Percentiles rank a stretch among this genome's conserved stretches.
Evolutionary conservation across 2,888 invertebrate genomes (phyloP).

Genomic region (Glyphotaelius pellucidus): DNA sequence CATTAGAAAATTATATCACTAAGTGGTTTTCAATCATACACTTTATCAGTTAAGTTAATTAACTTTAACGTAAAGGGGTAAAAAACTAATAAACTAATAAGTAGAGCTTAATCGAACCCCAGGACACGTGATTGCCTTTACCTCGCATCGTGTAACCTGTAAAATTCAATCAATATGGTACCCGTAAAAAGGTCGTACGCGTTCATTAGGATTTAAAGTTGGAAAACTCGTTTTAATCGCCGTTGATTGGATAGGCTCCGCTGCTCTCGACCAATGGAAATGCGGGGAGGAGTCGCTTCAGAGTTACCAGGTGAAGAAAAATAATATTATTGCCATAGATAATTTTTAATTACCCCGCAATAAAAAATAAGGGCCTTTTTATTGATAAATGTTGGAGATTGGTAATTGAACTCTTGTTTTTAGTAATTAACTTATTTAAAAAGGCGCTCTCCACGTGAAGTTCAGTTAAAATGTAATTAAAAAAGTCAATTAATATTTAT

Average conservation of each 20-base stretch:
- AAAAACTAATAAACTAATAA: no score
- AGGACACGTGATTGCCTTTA: not conserved
- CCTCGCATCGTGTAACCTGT: not conserved
- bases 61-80: not conserved
- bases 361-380: not conserved
- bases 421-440: not conserved
- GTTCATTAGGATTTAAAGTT: conserved; percentile 53
- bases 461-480: not conserved
- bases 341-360: not conserved
- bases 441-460: not conserved
- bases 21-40: not conserved
- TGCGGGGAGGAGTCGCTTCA: conserved; percentile 53
- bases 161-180: conserved; percentile 9
- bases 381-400: not conserved
- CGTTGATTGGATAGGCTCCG: conserved; percentile 54
- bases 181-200: conserved; percentile 43
- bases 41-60: not conserved
- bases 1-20: not conserved
- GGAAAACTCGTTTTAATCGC: conserved; percentile 59
- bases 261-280: conserved; percentile 46
- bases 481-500: not conserved
- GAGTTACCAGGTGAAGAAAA: conserved; percentile 50
- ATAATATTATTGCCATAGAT: conserved; percentile 13
- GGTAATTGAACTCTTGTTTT: not conserved
- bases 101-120: not conserved